phyloP scores from a whole-genome alignment of 2,113 vertebrate species.

The Callocephalon fimbriatum region DNA sequence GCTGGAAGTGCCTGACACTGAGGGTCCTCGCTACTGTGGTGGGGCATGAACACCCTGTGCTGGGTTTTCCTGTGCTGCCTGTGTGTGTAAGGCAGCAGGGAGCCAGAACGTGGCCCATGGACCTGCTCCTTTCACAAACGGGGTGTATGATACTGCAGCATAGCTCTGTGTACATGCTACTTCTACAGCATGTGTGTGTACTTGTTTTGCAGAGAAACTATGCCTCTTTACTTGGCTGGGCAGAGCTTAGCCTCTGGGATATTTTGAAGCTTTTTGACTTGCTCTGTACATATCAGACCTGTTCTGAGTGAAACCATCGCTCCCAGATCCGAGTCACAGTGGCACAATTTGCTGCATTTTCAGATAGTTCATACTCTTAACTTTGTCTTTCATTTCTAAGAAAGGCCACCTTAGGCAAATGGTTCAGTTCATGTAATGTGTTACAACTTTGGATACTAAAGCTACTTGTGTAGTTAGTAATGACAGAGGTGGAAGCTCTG shows the following conservation, averaged over 20 bases:
- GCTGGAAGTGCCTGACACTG: background rate
- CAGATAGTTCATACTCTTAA: background rate
- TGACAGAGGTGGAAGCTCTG: background rate
- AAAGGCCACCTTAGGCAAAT: background rate
- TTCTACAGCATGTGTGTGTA: background rate
- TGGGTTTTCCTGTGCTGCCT: too few relatives aligned
- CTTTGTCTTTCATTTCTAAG: background rate
- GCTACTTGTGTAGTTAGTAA: background rate
- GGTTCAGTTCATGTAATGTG: background rate
- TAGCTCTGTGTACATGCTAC: fast-evolving
- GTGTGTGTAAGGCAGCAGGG: background rate
- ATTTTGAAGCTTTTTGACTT: background rate
- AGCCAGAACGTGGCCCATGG: fast-evolving
- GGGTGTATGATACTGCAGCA: fast-evolving
- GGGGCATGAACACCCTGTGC: fast-evolving
- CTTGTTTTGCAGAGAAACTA: background rate
- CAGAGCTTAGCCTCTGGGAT: background rate
- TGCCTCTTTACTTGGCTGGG: background rate
- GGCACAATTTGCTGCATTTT: background rate
- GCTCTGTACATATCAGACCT: background rate
- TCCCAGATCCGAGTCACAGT: background rate
- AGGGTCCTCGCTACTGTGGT: fast-evolving
- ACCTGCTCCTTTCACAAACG: fast-evolving
- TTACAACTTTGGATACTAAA: background rate
- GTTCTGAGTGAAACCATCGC: background rate